phyloP scores from a whole-genome alignment of 2,888 invertebrate species.

The Panzeria rudis region DNA sequence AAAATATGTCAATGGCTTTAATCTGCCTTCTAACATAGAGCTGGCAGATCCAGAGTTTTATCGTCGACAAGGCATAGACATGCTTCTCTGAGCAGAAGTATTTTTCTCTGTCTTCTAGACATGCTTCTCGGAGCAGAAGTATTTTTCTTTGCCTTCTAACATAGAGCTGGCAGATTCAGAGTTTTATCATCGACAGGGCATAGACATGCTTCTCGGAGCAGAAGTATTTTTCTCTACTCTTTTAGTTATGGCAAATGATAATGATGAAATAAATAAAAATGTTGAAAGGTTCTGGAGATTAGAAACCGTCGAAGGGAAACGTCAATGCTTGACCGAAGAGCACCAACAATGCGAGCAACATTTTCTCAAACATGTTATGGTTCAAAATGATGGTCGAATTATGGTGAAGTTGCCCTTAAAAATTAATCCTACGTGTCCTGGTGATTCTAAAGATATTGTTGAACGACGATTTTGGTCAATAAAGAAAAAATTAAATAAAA shows the following conservation, averaged over 20 bases:
- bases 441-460: constrained; percentile 62
- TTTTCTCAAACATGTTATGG: constrained; percentile 48
- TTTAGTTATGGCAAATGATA: not conserved
- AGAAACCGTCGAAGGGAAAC: constrained; percentile 44
- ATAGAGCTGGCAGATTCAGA: constrained; percentile 34
- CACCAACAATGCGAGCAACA: constrained; percentile 65
- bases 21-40: constrained; percentile 41
- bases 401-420: constrained; percentile 63
- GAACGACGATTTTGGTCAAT: constrained; percentile 62
- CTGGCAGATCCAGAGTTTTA: constrained; percentile 36
- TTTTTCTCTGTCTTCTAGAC: no score
- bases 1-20: constrained; percentile 26
- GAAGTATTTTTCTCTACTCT: constrained; percentile 49
- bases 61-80: constrained; percentile 50
- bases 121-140: no score
- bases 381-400: constrained; percentile 52
- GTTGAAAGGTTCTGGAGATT: constrained; percentile 39
- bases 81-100: constrained; percentile 53
- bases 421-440: constrained; percentile 29
- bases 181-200: constrained; percentile 44
- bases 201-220: constrained; percentile 51
- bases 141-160: no score
- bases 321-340: constrained; percentile 28
- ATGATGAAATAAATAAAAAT: constrained; percentile 15
- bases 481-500: constrained; percentile 63